Evolutionary conservation across 2,797 vertebrate species (phyloP).

Genomic region (Atherinosoma microstoma): DNA sequence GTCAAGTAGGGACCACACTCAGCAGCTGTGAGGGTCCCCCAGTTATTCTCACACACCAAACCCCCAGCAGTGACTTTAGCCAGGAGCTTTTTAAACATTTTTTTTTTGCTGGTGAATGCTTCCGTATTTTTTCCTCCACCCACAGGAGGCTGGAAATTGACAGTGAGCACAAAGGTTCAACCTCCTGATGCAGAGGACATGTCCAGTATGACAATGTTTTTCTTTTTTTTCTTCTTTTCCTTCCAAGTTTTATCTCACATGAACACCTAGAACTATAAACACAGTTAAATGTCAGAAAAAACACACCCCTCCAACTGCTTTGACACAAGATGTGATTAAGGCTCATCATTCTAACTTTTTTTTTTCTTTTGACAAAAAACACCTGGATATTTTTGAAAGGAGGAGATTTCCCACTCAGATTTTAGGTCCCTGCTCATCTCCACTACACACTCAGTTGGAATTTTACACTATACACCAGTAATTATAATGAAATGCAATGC

Average conservation of each 20-base stretch:
- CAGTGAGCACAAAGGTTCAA: constrained; percentile 14
- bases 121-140: constrained; percentile 13
- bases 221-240: background rate
- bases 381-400: background rate
- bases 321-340: constrained; percentile 26
- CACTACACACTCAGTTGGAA: background rate
- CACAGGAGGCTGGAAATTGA: constrained; percentile 16
- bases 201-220: constrained; percentile 22
- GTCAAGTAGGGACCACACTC: constrained; percentile 10
- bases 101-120: constrained; percentile 33
- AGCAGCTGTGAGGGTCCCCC: constrained; percentile 20
- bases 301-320: constrained; percentile 13
- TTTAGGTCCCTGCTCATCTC: background rate
- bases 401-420: constrained; percentile 5
- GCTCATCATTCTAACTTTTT: constrained; percentile 15
- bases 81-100: constrained; percentile 21
- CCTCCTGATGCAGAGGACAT: constrained; percentile 23
- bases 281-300: constrained; percentile 12
- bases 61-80: constrained; percentile 36
- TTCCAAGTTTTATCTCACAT: background rate
- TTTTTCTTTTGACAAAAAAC: rapidly evolving
- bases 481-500: background rate
- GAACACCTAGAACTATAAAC: constrained; percentile 5
- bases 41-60: constrained; percentile 34
- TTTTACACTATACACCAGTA: background rate